phyloP scores from a whole-genome alignment of 2,113 vertebrate species.

The Pterocles burchelli region DNA sequence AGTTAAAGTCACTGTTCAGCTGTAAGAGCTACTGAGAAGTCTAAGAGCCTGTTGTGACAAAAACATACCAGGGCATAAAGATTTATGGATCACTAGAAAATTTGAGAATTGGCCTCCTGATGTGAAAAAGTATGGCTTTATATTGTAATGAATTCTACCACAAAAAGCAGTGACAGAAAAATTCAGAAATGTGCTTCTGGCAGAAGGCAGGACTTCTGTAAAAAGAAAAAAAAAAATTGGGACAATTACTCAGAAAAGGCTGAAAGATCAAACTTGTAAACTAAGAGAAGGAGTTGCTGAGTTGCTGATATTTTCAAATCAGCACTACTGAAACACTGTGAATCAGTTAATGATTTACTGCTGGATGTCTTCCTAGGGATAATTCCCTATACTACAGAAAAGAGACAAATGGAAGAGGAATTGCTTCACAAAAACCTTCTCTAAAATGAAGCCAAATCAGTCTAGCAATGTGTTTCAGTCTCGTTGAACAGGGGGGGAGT shows the following conservation, averaged over 20 bases:
- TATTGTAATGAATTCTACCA: not conserved
- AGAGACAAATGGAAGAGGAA: not conserved
- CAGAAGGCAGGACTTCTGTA: not conserved
- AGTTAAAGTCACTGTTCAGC: not conserved
- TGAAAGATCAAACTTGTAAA: not conserved
- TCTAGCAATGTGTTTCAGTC: not conserved
- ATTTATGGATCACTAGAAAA: not conserved
- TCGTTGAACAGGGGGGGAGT: fast-evolving
- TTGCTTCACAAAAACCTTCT: not conserved
- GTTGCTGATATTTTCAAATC: not conserved
- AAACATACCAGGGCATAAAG: not conserved
- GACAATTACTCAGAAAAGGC: not conserved
- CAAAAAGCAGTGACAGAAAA: not conserved
- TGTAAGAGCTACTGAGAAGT: not conserved
- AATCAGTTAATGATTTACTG: not conserved
- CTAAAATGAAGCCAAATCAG: not conserved
- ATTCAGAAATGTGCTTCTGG: not conserved
- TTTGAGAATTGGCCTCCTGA: not conserved
- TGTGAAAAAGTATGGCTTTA: not conserved
- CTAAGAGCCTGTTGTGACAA: not conserved
- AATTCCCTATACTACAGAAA: not conserved
- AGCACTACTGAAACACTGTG: not conserved
- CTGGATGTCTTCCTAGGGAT: not conserved
- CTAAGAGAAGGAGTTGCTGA: not conserved
- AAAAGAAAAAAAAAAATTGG: not conserved